phyloP scores from a whole-genome alignment of 2,888 invertebrate genomes.

The Ypsolopha sequella region DNA sequence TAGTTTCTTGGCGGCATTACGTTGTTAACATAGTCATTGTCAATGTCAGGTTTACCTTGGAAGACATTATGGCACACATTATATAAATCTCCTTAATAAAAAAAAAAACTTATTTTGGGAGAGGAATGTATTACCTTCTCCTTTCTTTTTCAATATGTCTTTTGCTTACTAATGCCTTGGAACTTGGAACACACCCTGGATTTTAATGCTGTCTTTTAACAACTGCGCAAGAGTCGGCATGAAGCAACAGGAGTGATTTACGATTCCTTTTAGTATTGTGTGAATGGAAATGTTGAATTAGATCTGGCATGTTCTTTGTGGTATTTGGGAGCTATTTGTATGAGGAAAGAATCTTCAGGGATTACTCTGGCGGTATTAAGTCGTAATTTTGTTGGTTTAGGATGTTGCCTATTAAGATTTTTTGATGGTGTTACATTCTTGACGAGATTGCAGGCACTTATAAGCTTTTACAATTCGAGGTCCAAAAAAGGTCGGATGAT shows the following conservation, averaged over 20 bases:
- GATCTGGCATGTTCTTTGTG: slow-evolving; percentile 16
- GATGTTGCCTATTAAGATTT: background rate
- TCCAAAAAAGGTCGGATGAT: background rate
- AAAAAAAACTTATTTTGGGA: too few relatives aligned
- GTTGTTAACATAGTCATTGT: slow-evolving; percentile 9
- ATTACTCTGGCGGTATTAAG: background rate
- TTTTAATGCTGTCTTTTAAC: slow-evolving; percentile 42
- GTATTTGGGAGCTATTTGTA: slow-evolving; percentile 14
- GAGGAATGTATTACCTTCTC: background rate
- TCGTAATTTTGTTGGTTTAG: slow-evolving; percentile 3
- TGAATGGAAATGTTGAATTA: slow-evolving; percentile 44
- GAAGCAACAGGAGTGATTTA: slow-evolving; percentile 31
- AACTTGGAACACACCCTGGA: slow-evolving; percentile 15
- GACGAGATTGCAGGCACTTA: background rate
- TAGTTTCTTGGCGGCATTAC: too few relatives aligned
- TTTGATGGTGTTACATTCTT: background rate
- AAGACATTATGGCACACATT: background rate
- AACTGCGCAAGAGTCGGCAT: slow-evolving; percentile 26
- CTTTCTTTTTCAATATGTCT: background rate
- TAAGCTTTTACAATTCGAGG: background rate
- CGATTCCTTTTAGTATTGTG: slow-evolving; percentile 45
- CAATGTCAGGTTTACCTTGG: background rate
- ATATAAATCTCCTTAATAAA: too few relatives aligned
- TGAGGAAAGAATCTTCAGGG: background rate
- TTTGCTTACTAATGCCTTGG: too few relatives aligned